Evolutionary conservation across 2,797 vertebrate genomes (phyloP), one percentile per base, ranked within the genome.

Genomic region (Amazona ochrocephala): DNA sequence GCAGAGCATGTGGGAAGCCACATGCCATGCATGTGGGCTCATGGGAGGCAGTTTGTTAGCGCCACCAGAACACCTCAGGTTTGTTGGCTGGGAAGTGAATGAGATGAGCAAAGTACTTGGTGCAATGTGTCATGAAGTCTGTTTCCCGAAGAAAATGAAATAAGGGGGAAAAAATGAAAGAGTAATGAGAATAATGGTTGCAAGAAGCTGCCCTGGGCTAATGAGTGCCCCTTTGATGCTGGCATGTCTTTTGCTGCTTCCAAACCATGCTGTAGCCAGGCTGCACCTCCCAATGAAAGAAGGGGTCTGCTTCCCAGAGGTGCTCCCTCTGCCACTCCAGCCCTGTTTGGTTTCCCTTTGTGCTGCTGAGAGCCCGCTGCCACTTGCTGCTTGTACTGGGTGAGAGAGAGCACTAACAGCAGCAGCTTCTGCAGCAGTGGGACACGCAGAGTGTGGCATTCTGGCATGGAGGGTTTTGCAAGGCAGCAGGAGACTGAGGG

Each of bases 371-470:
- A 79, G 24, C 54, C 39, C 5, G 2, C 30, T 17, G 19, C 53
- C 0, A 0, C 42, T 65, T 24, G 32, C 39, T 66, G 67, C 53
- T 83, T 0, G 0, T 32, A 53, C 85, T 4, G 13, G 61, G 73
- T 51, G 76, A 21, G 51, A 84, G 86, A 42, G 27, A 91, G 60
- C n/a, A 7, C 48, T 34, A 50, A 39, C 0, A 0, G 80, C 79
- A 75, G 53, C 68, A 83, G 50, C 30, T 74, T 51, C 79, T n/a
- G 87, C 0, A 0, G 70, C 85, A 88, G 41, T 1, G 2, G 76
- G 70, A 67, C 0, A 0, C 0, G 0, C 11, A 0, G 1, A 73
- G 48, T 3, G 0, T 0, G 1, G 42, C 0, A 0, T 64, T 67
- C 24, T 73, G 61, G 68, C 86, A 32, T 1, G 0, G 13, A 39